Evolutionary conservation across 2,113 vertebrate species (phyloP).

Genomic region (Propithecus coquereli): DNA sequence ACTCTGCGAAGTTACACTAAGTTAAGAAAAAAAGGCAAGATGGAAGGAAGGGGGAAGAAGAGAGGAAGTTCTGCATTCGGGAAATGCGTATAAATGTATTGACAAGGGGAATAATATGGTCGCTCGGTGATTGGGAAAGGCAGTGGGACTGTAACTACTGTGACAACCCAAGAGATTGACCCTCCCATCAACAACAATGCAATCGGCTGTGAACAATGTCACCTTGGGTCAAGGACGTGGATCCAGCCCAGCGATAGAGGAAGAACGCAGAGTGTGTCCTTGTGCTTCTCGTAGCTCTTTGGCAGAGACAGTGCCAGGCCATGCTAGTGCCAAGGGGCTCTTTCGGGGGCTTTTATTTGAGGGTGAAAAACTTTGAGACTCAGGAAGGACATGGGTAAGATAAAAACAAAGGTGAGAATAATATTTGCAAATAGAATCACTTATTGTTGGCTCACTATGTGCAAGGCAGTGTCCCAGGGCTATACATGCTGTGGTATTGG

Average conservation of each 20-base stretch:
- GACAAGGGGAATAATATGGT: not conserved
- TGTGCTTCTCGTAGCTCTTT: not conserved
- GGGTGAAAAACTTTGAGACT: not conserved
- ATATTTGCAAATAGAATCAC: not conserved
- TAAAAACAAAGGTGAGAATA: not conserved
- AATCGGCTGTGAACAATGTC: not conserved
- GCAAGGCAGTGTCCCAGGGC: not conserved
- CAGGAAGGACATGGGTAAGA: not conserved
- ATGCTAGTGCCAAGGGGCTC: not conserved
- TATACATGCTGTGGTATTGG: not conserved
- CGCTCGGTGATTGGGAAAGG: not conserved
- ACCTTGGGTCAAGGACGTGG: not conserved
- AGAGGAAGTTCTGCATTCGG: not conserved
- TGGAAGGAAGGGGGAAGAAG: not conserved
- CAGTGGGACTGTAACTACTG: not conserved
- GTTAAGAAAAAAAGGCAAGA: not conserved
- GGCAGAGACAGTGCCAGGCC: not conserved
- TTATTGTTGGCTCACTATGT: not conserved
- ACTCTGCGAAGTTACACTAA: not conserved
- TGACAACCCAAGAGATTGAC: not conserved
- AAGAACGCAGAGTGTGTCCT: fast-evolving
- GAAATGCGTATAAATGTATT: fast-evolving
- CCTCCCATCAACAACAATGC: not conserved
- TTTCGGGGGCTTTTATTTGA: not conserved
- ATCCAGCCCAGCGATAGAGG: not conserved